Evolutionary conservation across 2,888 invertebrate genomes (phyloP).

Genomic region (Netelia melanura): DNA sequence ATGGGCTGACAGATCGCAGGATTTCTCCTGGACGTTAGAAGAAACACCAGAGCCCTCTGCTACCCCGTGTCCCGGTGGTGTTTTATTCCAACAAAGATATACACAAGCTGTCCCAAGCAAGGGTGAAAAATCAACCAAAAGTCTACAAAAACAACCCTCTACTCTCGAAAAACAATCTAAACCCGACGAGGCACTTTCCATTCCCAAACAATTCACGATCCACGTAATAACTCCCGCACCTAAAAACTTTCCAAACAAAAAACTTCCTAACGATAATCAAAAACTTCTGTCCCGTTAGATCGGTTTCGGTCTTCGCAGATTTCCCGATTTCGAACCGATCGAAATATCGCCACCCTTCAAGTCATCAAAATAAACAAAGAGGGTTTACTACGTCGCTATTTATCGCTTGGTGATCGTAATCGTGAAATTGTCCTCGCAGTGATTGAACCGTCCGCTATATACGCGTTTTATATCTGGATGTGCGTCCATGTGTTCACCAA

Average conservation of each 20-base stretch:
- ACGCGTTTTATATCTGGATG: background rate
- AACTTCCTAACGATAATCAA: background rate
- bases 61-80: conserved; percentile 32
- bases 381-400: conserved; percentile 5
- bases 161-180: conserved; percentile 16
- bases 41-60: conserved; percentile 26
- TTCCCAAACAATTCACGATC: conserved; percentile 63
- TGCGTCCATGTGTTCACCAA: background rate
- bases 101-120: conserved; percentile 16
- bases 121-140: conserved; percentile 48
- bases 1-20: conserved; percentile 64
- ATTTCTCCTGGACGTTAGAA: conserved; percentile 60
- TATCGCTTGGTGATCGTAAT: conserved; percentile 1
- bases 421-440: conserved; percentile 26
- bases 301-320: conserved; percentile 59
- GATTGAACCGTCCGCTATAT: conserved; percentile 36
- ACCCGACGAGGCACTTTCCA: conserved; percentile 28
- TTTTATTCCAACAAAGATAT: conserved; percentile 51
- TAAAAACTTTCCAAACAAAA: background rate
- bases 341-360: conserved; percentile 30
- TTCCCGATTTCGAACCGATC: conserved; percentile 56
- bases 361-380: conserved; percentile 22
- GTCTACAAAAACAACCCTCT: conserved; percentile 32
- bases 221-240: conserved; percentile 42
- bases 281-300: conserved; percentile 34